Evolutionary conservation across 1,140 invertebrate species (phyloP), one percentile per base, ranked within the genome.

Genomic region (Bombus difficillimus): DNA sequence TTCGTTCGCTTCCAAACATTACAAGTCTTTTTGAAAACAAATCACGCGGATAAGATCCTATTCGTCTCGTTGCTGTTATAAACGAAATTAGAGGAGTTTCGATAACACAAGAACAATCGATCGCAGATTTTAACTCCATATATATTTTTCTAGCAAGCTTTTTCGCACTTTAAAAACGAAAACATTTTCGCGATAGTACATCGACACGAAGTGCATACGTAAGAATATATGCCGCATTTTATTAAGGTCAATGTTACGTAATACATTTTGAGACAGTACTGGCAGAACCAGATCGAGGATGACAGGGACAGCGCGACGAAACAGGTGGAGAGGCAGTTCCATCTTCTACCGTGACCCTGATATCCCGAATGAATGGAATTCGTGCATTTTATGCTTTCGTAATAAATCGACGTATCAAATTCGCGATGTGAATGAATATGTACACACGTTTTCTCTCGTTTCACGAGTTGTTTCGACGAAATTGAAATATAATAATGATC

Each of bases 251-350:
- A 39, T 79, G 82, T 84, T 77, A 72, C 74, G 78, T 82, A 89
- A 86, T 66, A 88, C 69, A 86, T 83, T 73, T 34, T 34, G 34
- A 81, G 47, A 77, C 87, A 72, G 78, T 85, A 90, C 78, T 85
- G 68, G 43, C 71, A 76, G 64, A 86, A 73, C 75, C 13, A 47
- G 37, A 43, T 53, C 41, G 47, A 81, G 92, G 39, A 80, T 75
- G 59, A 62, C 64, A 62, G 22, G 28, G 47, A 87, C 12, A 74
- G 73, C 69, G 57, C 39, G 78, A 71, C 47, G n/a, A 59, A 90
- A 89, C 86, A 89, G 83, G 84, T 90, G 90, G 86, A 83, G 64
- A 83, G 57, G n/a, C n/a, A 57, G 71, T 82, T 81, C 43, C 53
- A 39, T 71, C 64, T 68, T 57, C 28, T 34, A 18, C 22, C 32